These are phyloP conservation scores for Drosophila mettleri DNA, from an alignment of 2,888 invertebrate genomes.

Conservation along the genomic window DNA sequence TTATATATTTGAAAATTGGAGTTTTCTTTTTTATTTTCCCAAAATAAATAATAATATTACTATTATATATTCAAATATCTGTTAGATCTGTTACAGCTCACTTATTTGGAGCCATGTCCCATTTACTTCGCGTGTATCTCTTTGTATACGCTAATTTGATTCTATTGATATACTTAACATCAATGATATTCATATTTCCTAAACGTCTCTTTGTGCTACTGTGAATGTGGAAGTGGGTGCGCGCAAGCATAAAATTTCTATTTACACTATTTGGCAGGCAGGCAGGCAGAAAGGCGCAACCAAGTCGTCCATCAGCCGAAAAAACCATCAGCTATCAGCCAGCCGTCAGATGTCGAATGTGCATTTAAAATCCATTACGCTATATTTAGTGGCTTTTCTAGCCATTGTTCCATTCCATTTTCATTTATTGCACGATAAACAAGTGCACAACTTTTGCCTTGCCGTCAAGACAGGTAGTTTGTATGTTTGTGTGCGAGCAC, in stretches of 20 bases:
- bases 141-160: conserved; percentile 9
- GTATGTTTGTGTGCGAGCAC: background rate
- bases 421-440: conserved; percentile 64
- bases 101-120: conserved; percentile 24
- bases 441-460: conserved; percentile 45
- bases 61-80: background rate
- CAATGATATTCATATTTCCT: conserved; percentile 30
- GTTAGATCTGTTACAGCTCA: conserved; percentile 15
- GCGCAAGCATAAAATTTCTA: conserved; percentile 50
- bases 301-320: conserved; percentile 12
- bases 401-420: conserved; percentile 67
- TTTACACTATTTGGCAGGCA: conserved; percentile 48
- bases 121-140: conserved; percentile 30
- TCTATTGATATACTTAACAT: conserved; percentile 38
- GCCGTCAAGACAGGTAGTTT: conserved; percentile 51
- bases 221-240: conserved; percentile 26
- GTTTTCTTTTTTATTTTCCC: background rate
- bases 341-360: conserved; percentile 65
- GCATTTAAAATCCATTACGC: conserved; percentile 70
- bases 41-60: background rate
- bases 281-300: conserved; percentile 18
- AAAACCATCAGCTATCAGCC: conserved; percentile 56
- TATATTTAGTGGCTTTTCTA: conserved; percentile 61
- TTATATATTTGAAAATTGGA: background rate
- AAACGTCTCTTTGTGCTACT: conserved; percentile 14